These are phyloP conservation scores for Tetrao urogallus DNA, from an alignment of 2,113 vertebrate species.

Conservation along the genomic window DNA sequence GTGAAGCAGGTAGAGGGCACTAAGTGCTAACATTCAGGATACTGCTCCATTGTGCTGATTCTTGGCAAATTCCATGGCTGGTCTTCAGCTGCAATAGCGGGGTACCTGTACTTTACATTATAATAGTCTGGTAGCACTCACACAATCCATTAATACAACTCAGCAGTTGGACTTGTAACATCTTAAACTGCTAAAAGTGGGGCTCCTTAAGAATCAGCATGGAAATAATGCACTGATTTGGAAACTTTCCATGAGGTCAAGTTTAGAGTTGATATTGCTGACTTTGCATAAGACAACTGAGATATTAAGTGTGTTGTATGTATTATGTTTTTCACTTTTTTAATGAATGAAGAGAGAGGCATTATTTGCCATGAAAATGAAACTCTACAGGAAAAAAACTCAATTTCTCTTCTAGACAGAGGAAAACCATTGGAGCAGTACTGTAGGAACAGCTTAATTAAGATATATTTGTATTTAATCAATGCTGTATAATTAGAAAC, in stretches of 20 bases:
- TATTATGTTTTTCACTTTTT: conserved; percentile 28
- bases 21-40: conserved; percentile 25
- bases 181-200: background rate
- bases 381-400: background rate
- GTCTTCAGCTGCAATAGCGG: background rate
- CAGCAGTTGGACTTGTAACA: background rate
- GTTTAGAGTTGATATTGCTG: background rate
- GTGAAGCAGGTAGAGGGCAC: conserved; percentile 51
- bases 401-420: background rate
- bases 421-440: background rate
- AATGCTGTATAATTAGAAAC: conserved; percentile 55
- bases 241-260: background rate
- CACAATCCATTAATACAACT: background rate
- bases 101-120: background rate
- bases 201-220: background rate
- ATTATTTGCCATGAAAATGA: background rate
- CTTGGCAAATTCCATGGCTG: background rate
- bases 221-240: background rate
- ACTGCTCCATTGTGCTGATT: background rate
- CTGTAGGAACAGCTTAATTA: conserved; percentile 26
- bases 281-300: background rate
- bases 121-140: background rate
- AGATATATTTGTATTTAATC: conserved; percentile 51
- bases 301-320: background rate
- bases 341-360: conserved; percentile 42